Evolutionary conservation across 2,113 vertebrate species (phyloP).

Genomic region (Ellobius talpinus): DNA sequence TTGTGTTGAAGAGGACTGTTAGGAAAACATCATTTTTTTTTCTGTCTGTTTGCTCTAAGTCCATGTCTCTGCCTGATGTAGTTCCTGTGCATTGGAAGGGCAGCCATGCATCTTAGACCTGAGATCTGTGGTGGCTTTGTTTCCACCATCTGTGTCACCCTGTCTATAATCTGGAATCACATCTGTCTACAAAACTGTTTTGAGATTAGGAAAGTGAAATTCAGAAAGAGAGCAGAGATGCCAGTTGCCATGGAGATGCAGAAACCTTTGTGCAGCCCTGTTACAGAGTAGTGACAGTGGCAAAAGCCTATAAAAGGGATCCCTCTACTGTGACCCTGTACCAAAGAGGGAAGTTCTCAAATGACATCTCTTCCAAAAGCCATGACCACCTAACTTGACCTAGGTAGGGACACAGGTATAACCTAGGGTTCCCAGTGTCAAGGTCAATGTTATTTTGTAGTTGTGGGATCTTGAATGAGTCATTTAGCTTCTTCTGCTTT

Average conservation of each 20-base stretch:
- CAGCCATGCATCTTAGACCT: neutral
- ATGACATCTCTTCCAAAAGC: neutral
- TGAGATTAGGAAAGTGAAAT: constrained; percentile 1
- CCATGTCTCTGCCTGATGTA: neutral
- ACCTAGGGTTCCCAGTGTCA: neutral
- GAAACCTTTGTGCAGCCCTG: neutral
- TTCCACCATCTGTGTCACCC: neutral
- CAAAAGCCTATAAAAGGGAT: neutral
- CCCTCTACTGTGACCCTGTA: neutral
- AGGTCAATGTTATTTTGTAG: neutral
- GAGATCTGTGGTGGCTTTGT: neutral
- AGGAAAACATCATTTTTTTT: neutral
- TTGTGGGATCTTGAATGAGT: constrained; percentile 17
- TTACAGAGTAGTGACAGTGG: neutral
- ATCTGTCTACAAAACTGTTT: constrained; percentile 39
- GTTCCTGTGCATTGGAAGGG: neutral
- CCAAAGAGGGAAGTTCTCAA: neutral
- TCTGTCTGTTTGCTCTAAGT: neutral
- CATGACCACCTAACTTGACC: neutral
- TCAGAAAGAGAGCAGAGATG: neutral
- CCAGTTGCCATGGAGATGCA: constrained; percentile 18
- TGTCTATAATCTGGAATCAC: constrained; percentile 19
- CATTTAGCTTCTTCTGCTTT: constrained; percentile 17
- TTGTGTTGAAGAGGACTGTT: neutral
- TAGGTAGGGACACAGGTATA: neutral